These are phyloP conservation scores for Abramis brama DNA, from an alignment of 2,113 vertebrate genomes.

Conservation along the genomic window DNA sequence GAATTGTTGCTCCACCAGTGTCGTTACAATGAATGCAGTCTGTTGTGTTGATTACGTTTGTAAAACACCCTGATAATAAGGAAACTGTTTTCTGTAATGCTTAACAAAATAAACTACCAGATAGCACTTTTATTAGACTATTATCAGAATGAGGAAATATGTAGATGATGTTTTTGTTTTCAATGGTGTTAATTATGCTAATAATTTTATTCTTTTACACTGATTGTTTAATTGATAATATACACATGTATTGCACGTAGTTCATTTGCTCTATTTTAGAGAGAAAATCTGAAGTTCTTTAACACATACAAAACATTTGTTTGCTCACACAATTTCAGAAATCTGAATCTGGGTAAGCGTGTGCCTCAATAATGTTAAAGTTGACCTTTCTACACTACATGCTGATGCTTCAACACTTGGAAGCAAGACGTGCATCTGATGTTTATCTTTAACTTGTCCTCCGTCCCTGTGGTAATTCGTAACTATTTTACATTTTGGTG, in stretches of 20 bases:
- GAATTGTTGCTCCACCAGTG: not conserved
- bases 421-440: not conserved
- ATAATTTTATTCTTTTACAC: not conserved
- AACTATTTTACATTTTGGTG: too few relatives aligned
- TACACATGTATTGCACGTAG: not conserved
- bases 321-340: too few relatives aligned
- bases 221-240: not conserved
- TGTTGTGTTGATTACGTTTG: not conserved
- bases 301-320: too few relatives aligned
- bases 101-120: not conserved
- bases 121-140: not conserved
- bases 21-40: not conserved
- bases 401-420: not conserved
- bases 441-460: not conserved
- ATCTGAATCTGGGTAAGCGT: too few relatives aligned
- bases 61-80: conserved; percentile 7
- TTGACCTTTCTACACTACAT: too few relatives aligned
- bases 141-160: not conserved
- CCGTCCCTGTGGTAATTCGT: too few relatives aligned
- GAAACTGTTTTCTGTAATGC: not conserved
- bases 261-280: too few relatives aligned
- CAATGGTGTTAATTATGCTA: not conserved
- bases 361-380: too few relatives aligned
- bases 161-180: not conserved
- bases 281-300: too few relatives aligned